Conservation (phyloP, 2,797 vertebrate genomes). For the Bovichtus variegatus region DNA sequence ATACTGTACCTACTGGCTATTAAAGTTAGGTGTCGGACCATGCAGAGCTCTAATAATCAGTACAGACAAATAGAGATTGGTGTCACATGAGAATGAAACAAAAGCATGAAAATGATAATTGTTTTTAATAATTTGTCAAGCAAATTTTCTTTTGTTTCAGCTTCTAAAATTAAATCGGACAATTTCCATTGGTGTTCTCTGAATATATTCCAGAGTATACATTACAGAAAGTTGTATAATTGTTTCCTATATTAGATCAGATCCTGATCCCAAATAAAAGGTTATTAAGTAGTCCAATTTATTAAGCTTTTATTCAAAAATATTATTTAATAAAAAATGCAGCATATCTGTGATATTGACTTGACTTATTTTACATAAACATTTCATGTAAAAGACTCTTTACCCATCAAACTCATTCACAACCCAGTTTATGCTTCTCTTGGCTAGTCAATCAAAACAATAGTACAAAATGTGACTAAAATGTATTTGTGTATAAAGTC, state of each 20-base stretch:
- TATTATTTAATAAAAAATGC: neutral
- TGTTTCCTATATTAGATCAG: neutral
- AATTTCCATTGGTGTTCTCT: neutral
- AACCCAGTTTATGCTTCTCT: neutral
- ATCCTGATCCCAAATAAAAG: neutral
- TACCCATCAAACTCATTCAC: neutral
- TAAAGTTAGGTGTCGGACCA: neutral
- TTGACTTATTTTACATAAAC: neutral
- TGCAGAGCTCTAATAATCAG: neutral
- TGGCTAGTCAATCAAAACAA: neutral
- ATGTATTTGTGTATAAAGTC: neutral
- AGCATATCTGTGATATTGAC: neutral
- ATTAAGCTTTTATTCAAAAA: neutral
- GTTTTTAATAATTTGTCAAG: neutral
- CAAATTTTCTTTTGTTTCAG: neutral
- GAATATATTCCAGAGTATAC: neutral
- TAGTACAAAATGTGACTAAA: neutral
- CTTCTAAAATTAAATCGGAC: neutral
- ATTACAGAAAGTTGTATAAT: neutral
- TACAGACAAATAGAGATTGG: neutral
- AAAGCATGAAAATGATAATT: neutral
- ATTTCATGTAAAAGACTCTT: neutral
- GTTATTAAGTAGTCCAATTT: neutral
- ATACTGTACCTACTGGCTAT: neutral
- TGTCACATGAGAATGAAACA: neutral